Evolutionary conservation across 2,797 vertebrate genomes (phyloP).

Genomic region (Ataeniobius toweri): DNA sequence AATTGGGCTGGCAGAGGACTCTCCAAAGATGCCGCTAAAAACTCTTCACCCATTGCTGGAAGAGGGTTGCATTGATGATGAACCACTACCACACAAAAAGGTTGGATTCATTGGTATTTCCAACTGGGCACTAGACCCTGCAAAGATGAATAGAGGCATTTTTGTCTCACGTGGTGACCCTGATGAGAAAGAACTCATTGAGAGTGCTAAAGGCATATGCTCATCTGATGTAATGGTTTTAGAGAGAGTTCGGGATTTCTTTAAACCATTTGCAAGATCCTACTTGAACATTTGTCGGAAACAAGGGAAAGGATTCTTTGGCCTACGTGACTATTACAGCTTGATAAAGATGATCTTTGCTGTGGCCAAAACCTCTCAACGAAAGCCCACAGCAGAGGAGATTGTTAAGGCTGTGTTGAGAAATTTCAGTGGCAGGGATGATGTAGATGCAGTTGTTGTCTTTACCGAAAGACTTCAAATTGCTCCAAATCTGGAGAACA

Average conservation of each 20-base stretch:
- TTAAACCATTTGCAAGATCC: slow-evolving; percentile 85
- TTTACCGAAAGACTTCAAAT: slow-evolving; percentile 76
- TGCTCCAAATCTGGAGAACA: slow-evolving; percentile 69
- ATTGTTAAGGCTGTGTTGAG: slow-evolving; percentile 85
- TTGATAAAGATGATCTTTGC: slow-evolving; percentile 96
- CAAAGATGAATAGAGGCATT: slow-evolving; percentile 98
- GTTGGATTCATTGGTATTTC: slow-evolving; percentile 97
- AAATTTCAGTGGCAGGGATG: slow-evolving; percentile 93
- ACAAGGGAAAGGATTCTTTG: slow-evolving; percentile 93
- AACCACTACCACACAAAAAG: slow-evolving; percentile 90
- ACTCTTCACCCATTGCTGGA: slow-evolving; percentile 94
- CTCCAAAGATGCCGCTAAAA: slow-evolving; percentile 96
- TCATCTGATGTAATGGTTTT: slow-evolving; percentile 83
- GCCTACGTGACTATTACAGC: slow-evolving; percentile 96
- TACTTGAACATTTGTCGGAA: slow-evolving; percentile 83
- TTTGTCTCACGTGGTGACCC: slow-evolving; percentile 94
- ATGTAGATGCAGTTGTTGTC: slow-evolving; percentile 80
- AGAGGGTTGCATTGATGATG: slow-evolving; percentile 95
- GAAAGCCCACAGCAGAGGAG: slow-evolving; percentile 75
- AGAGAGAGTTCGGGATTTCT: slow-evolving; percentile 84
- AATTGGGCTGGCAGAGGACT: slow-evolving; percentile 96
- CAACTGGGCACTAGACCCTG: slow-evolving; percentile 97
- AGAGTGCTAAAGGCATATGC: slow-evolving; percentile 92
- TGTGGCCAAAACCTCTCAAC: slow-evolving; percentile 74
- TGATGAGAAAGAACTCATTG: slow-evolving; percentile 84